Percentiles rank a stretch among this genome's conserved stretches.
Evolutionary conservation across 2,113 vertebrate species (phyloP).

Genomic region (Lanius collurio): DNA sequence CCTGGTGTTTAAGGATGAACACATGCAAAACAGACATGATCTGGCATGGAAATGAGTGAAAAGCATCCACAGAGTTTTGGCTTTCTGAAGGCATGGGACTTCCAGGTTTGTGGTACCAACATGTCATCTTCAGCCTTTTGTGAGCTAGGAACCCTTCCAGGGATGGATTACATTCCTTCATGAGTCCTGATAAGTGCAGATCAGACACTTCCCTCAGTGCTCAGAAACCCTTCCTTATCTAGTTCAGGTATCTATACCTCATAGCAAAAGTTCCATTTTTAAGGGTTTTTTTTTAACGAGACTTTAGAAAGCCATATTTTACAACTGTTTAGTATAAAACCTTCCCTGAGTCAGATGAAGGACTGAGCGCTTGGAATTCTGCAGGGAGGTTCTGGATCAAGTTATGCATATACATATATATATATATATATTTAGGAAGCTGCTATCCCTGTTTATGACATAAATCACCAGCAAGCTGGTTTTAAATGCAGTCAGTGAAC

Average conservation of each 20-base stretch:
- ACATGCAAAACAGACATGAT: background rate
- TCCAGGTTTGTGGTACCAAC: background rate
- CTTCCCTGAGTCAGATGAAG: background rate
- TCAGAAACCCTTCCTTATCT: background rate
- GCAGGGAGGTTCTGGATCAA: background rate
- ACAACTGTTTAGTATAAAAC: background rate
- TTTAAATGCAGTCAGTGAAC: background rate
- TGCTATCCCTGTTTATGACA: background rate
- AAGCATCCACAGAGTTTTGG: background rate
- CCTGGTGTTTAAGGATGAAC: background rate
- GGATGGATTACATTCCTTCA: background rate
- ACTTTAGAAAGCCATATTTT: background rate
- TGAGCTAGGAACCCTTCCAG: background rate
- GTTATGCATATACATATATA: background rate
- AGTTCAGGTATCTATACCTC: background rate
- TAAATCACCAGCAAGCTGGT: background rate
- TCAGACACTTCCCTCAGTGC: background rate
- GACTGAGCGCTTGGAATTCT: accelerated
- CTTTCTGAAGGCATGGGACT: background rate
- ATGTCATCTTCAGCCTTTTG: background rate
- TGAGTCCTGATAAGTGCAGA: background rate
- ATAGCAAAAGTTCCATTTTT: background rate
- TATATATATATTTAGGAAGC: background rate
- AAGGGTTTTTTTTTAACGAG: background rate
- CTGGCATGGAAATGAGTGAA: background rate